These are phyloP conservation scores for Myrmecophaga tridactyla DNA, from an alignment of 2,113 vertebrate genomes.

Conservation along the genomic window DNA sequence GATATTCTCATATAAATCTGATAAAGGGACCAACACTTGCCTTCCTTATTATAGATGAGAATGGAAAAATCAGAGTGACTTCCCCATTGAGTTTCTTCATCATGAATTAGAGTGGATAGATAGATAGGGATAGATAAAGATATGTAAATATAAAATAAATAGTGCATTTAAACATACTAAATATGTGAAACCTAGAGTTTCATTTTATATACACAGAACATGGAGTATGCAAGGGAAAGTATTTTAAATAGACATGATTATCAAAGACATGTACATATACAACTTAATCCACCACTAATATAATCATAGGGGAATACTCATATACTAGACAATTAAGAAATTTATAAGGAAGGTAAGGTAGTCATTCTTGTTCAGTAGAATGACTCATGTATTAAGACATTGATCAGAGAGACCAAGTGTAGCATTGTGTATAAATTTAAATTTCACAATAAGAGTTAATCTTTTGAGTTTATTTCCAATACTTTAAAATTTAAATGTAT, in stretches of 20 bases:
- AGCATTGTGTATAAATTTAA: background rate
- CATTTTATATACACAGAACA: background rate
- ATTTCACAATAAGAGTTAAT: background rate
- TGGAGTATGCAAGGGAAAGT: background rate
- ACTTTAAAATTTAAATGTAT: background rate
- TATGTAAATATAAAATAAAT: background rate
- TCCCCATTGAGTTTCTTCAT: background rate
- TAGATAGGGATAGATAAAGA: background rate
- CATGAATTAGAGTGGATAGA: background rate
- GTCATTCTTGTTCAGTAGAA: background rate
- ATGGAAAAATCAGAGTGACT: background rate
- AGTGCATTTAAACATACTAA: background rate
- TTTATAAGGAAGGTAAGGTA: background rate
- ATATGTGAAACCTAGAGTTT: background rate
- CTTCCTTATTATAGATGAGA: background rate
- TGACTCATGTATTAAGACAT: background rate
- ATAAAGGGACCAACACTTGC: background rate
- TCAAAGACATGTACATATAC: background rate
- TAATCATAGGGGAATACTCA: background rate
- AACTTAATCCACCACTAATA: background rate
- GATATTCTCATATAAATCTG: background rate
- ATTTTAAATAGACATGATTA: background rate
- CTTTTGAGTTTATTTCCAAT: constrained; percentile 2
- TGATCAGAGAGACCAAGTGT: background rate
- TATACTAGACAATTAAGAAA: background rate